Conservation (phyloP, 2,888 invertebrate species). For the Synanthedon formicaeformis region DNA sequence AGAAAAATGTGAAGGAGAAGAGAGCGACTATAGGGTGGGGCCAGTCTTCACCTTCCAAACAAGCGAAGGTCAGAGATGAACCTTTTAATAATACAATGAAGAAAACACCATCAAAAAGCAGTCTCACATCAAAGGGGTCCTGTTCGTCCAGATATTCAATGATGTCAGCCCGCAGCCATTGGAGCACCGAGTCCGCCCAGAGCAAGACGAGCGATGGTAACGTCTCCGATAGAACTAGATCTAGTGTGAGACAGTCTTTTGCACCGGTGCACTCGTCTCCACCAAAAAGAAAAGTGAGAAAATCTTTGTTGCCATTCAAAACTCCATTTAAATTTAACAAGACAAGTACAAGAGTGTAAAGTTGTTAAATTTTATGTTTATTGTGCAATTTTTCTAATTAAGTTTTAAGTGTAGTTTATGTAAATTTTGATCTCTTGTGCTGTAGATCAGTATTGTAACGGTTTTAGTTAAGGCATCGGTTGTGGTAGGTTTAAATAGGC, state of each 20-base stretch:
- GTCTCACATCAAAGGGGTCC: constrained; percentile 44
- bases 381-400: too few species aligned
- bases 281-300: constrained; percentile 41
- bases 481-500: too few species aligned
- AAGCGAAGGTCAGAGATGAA: constrained; percentile 36
- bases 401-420: too few species aligned
- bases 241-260: constrained; percentile 18
- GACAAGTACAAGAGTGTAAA: constrained; percentile 43
- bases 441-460: too few species aligned
- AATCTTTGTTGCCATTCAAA: constrained; percentile 57
- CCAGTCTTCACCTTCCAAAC: constrained; percentile 56
- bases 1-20: constrained; percentile 46
- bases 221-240: constrained; percentile 29
- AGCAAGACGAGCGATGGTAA: constrained; percentile 30
- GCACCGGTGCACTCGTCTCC: constrained; percentile 36
- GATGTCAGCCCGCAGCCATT: constrained; percentile 35
- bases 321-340: constrained; percentile 60
- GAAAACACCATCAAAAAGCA: constrained; percentile 55
- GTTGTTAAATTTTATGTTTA: neutral
- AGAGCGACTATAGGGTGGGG: constrained; percentile 36
- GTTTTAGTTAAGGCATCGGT: too few species aligned
- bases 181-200: constrained; percentile 33
- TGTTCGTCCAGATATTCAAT: constrained; percentile 37
- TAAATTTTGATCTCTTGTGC: too few species aligned
- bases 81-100: constrained; percentile 44